Conservation (phyloP, 2,113 vertebrate species). For the Acanthisitta chloris region DNA sequence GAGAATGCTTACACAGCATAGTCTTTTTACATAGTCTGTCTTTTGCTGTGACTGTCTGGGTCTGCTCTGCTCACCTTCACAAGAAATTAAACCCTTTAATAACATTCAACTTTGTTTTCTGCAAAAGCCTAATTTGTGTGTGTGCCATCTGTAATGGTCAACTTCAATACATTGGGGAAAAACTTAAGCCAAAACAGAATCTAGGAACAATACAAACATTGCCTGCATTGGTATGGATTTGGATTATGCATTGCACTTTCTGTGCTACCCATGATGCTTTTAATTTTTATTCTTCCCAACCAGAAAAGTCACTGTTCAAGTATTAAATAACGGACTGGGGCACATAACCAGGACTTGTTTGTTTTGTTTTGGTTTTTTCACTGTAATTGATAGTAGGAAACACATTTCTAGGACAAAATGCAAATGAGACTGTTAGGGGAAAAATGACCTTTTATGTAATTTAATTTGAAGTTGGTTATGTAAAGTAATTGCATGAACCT, state of each 20-base stretch:
- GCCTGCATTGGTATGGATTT: not conserved
- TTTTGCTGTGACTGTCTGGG: not conserved
- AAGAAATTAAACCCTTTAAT: not conserved
- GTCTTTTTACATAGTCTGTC: not conserved
- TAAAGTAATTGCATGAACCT: constrained; percentile 65
- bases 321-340: not conserved
- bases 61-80: not conserved
- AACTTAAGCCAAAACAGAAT: not conserved
- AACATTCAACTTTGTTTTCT: not conserved
- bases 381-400: constrained; percentile 35
- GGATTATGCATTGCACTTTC: not conserved
- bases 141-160: not conserved
- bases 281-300: not conserved
- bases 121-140: not conserved
- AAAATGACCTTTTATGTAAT: constrained; percentile 66
- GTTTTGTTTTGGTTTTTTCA: not conserved
- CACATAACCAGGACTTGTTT: not conserved
- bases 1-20: not conserved
- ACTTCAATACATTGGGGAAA: not conserved
- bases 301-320: not conserved
- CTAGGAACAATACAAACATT: not conserved
- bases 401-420: constrained; percentile 55
- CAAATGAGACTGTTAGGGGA: constrained; percentile 49
- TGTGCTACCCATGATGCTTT: not conserved
- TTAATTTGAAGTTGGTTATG: constrained; percentile 64